A percentile compares a stretch with the other conserved stretches of the same genome.
Evolutionary conservation across 2,888 invertebrate genomes (phyloP).

Genomic region (Liopterus haemorrhoidalis): DNA sequence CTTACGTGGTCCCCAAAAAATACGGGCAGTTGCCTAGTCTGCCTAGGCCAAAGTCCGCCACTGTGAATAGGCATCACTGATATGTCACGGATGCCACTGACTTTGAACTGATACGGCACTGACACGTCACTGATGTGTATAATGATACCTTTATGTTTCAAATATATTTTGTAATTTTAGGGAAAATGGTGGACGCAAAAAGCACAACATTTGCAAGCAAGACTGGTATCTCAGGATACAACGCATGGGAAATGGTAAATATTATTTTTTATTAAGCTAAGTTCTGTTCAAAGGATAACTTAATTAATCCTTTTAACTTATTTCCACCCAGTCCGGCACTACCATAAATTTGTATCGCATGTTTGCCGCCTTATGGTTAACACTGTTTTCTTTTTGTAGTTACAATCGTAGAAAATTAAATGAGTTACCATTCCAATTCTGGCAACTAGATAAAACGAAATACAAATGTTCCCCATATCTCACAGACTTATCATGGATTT

Average conservation of each 20-base stretch:
- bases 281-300: too few relatives aligned
- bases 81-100: too few relatives aligned
- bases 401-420: constrained; percentile 75
- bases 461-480: constrained; percentile 65
- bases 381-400: constrained; percentile 45
- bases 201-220: constrained; percentile 53
- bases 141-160: too few relatives aligned
- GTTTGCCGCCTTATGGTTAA: constrained; percentile 16
- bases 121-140: too few relatives aligned
- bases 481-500: constrained; percentile 71
- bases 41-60: too few relatives aligned
- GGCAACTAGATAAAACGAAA: constrained; percentile 54
- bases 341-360: too few relatives aligned
- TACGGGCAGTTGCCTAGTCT: too few relatives aligned
- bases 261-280: background rate
- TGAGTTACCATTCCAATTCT: constrained; percentile 75
- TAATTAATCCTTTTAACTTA: too few relatives aligned
- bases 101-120: too few relatives aligned
- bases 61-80: too few relatives aligned
- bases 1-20: too few relatives aligned
- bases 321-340: too few relatives aligned
- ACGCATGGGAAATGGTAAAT: constrained; percentile 45
- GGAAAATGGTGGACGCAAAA: constrained; percentile 55
- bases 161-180: constrained; percentile 42
- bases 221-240: constrained; percentile 54